Conservation (phyloP, 2,888 invertebrate species). For the Sthenelais limicola region DNA sequence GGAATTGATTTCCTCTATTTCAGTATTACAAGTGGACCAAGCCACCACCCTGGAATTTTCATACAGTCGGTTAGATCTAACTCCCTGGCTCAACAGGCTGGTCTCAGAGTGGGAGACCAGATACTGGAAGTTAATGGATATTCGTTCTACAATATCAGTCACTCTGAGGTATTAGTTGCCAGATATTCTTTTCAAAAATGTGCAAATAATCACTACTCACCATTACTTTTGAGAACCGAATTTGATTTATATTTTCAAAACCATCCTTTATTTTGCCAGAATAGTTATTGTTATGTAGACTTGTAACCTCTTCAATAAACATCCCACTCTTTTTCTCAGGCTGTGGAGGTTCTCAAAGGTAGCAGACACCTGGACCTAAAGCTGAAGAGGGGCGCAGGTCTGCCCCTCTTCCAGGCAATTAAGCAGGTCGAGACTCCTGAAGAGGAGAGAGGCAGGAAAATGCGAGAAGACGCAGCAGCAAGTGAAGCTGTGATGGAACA, state of each 20-base stretch:
- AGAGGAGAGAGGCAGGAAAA: conserved; percentile 17
- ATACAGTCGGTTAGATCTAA: conserved; percentile 91
- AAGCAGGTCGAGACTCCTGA: conserved; percentile 63
- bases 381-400: conserved; percentile 84
- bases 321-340: conserved; percentile 74
- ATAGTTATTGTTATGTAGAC: too few species aligned
- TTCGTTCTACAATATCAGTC: conserved; percentile 79
- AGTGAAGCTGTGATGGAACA: conserved; percentile 23
- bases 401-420: conserved; percentile 84
- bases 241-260: too few species aligned
- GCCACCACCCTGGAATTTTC: conserved; percentile 89
- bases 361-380: conserved; percentile 83
- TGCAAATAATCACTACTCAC: too few species aligned
- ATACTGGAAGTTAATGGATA: conserved; percentile 89
- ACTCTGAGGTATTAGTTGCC: conserved; percentile 84
- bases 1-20: conserved; percentile 19
- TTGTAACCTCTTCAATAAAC: too few species aligned
- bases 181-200: too few species aligned
- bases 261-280: too few species aligned
- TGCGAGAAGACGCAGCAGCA: conserved; percentile 14
- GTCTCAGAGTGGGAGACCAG: conserved; percentile 91
- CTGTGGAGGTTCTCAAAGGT: conserved; percentile 86
- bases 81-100: conserved; percentile 89
- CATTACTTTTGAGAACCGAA: too few species aligned
- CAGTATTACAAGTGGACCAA: conserved; percentile 78